phyloP scores from a whole-genome alignment of 2,113 vertebrate species.

The Lycocorax pyrrhopterus region DNA sequence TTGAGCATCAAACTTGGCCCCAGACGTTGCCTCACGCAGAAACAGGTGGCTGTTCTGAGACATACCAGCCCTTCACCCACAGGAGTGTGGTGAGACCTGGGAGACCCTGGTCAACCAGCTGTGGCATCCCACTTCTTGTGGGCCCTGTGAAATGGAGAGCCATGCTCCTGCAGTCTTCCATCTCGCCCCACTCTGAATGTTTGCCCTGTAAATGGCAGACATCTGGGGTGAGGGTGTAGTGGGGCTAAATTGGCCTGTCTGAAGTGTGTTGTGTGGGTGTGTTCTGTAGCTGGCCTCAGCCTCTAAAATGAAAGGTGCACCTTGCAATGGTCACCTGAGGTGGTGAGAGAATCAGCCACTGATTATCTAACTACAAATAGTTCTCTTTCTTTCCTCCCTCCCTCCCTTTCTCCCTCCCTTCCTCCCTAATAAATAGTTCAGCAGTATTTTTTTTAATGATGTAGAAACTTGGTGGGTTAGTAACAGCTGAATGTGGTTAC shows the following conservation, averaged over 20 bases:
- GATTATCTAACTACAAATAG: background rate
- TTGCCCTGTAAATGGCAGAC: background rate
- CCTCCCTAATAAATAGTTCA: background rate
- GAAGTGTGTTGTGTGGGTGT: background rate
- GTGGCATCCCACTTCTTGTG: background rate
- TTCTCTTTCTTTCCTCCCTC: background rate
- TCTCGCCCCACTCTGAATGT: background rate
- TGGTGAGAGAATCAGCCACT: background rate
- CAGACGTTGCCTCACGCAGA: background rate
- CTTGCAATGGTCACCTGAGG: background rate
- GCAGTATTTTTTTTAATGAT: background rate
- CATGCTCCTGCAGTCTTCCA: background rate
- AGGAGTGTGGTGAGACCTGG: background rate
- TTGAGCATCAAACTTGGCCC: background rate
- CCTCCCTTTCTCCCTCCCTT: background rate
- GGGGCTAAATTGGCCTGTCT: background rate
- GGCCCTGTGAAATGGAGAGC: background rate
- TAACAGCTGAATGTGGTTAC: background rate
- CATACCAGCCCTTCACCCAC: background rate
- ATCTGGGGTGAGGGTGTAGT: background rate
- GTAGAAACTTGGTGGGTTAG: background rate
- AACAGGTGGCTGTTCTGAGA: background rate
- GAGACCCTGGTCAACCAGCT: background rate
- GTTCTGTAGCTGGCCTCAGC: background rate
- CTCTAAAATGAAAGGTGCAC: background rate